Evolutionary conservation across 1,140 invertebrate species (phyloP).

Genomic region (Drosophila yakuba): DNA sequence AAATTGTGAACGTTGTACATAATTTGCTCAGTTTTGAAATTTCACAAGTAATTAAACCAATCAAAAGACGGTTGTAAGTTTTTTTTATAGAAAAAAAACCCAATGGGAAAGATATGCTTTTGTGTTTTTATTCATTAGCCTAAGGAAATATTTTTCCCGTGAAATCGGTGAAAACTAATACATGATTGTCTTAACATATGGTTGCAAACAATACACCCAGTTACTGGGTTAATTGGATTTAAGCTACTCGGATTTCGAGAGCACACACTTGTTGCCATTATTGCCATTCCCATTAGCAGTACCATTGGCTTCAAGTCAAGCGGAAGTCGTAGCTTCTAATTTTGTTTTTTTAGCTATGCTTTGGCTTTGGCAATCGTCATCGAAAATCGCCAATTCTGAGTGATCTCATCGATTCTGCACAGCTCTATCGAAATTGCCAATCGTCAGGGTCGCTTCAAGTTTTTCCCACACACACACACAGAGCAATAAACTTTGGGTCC

Average conservation of each 20-base stretch:
- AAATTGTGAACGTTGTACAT: too few relatives aligned
- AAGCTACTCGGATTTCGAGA: constrained; percentile 23
- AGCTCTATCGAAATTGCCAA: constrained; percentile 15
- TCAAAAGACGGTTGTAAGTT: not conserved
- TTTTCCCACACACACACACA: constrained; percentile 41
- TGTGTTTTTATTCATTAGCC: not conserved
- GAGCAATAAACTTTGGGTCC: constrained; percentile 52
- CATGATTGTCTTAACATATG: constrained; percentile 26
- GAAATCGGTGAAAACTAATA: constrained; percentile 23
- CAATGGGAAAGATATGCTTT: constrained; percentile 24
- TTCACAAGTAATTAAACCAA: not conserved
- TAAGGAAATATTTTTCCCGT: constrained; percentile 21
- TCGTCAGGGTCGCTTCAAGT: constrained; percentile 24
- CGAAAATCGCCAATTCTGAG: constrained; percentile 25
- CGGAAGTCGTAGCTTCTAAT: constrained; percentile 8
- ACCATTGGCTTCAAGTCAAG: constrained; percentile 3
- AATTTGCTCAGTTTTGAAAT: not conserved
- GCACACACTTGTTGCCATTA: constrained; percentile 15
- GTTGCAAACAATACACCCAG: constrained; percentile 23
- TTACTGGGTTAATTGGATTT: constrained; percentile 39
- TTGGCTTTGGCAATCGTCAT: constrained; percentile 12
- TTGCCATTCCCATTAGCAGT: constrained; percentile 3
- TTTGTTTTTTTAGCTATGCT: constrained; percentile 2
- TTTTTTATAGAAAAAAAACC: not conserved
- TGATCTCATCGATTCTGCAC: constrained; percentile 43